Evolutionary conservation across 2,113 vertebrate genomes (phyloP).

Genomic region (Trachemys scripta): DNA sequence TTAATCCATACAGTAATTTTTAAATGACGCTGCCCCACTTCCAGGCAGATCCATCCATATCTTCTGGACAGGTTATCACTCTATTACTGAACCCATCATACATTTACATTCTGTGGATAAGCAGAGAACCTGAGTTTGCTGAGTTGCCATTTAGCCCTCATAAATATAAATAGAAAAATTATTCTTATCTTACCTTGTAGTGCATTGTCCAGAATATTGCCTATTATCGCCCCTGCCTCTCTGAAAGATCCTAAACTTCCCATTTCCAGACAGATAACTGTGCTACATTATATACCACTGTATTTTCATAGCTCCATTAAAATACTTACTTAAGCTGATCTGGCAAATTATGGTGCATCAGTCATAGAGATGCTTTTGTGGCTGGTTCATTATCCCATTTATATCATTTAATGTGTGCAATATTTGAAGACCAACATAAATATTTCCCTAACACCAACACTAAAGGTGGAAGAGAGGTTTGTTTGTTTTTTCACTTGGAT

Average conservation of each 20-base stretch:
- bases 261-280: constrained; percentile 25
- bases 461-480: neutral
- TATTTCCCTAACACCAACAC: neutral
- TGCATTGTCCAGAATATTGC: neutral
- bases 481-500: neutral
- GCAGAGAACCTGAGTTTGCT: neutral
- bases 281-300: neutral
- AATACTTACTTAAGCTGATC: constrained; percentile 41
- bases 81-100: neutral
- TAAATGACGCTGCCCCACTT: neutral
- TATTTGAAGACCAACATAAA: neutral
- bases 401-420: neutral
- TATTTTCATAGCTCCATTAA: constrained; percentile 21
- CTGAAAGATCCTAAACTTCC: neutral
- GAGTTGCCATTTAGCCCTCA: neutral
- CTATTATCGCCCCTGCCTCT: neutral
- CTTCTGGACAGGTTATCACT: neutral
- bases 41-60: neutral
- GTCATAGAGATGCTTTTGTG: neutral
- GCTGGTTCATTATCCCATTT: constrained; percentile 16
- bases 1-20: neutral
- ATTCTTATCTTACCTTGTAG: neutral
- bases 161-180: constrained; percentile 14
- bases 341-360: constrained; percentile 19
- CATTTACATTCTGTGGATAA: neutral